These are phyloP conservation scores for Zaprionus camerounensis DNA, from an alignment of 1,140 invertebrate genomes.

Conservation along the genomic window DNA sequence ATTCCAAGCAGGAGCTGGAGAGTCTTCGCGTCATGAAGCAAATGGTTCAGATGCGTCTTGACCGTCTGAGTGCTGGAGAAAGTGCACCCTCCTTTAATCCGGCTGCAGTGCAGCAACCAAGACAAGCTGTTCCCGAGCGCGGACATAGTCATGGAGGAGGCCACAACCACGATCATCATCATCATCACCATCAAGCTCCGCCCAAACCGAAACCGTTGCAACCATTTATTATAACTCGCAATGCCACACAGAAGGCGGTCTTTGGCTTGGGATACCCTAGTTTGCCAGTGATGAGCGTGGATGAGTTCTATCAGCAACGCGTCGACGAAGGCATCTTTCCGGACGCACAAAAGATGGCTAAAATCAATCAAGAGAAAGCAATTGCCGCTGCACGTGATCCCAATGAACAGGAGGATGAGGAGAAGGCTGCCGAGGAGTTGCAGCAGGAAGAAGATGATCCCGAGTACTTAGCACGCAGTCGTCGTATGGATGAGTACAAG, in stretches of 20 bases:
- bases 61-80: conserved; percentile 39
- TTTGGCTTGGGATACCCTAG: conserved; percentile 98
- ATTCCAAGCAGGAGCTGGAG: conserved; percentile 91
- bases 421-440: conserved; percentile 87
- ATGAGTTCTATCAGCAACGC: conserved; percentile 97
- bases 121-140: conserved; percentile 13
- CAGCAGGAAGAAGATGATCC: conserved; percentile 91
- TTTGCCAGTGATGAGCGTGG: conserved; percentile 94
- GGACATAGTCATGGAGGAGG: conserved; percentile 49
- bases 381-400: conserved; percentile 85
- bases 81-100: not conserved
- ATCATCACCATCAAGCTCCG: conserved; percentile 40
- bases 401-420: conserved; percentile 86
- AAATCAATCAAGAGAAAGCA: conserved; percentile 73
- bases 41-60: conserved; percentile 88
- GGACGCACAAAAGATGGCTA: conserved; percentile 75
- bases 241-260: conserved; percentile 95
- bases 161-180: conserved; percentile 35
- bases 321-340: conserved; percentile 90
- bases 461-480: conserved; percentile 87
- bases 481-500: conserved; percentile 96
- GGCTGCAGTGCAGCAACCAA: not conserved
- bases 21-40: conserved; percentile 90
- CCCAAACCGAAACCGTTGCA: conserved; percentile 87
- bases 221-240: conserved; percentile 96